Evolutionary conservation across 1,140 invertebrate species (phyloP), one percentile per base, ranked within the genome.

Genomic region (Antheraea pernyi): DNA sequence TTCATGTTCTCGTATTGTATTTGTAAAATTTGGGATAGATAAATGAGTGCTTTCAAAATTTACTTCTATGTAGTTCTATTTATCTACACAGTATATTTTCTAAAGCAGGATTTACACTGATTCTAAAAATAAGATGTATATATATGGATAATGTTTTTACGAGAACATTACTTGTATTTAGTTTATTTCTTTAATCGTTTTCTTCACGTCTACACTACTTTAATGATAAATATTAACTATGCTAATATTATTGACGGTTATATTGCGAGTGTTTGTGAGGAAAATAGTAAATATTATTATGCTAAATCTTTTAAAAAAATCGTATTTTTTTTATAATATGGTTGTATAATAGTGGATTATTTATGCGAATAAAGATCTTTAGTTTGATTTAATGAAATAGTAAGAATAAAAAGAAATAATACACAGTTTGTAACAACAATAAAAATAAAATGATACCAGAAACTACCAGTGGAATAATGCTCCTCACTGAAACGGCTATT

Each of bases 221-320:
- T 76, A 71, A 67, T 70, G 65, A 74, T 67, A 77, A 73, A 74
- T 53, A 53, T 72, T 74, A 79, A 84, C 77, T 84, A 83, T 81
- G 61, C 62, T 88, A 86, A 83, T 86, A 85, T 88, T 84, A 68
- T 77, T 87, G 86, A 88, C 86, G 85, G 85, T 83, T 79, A 77
- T 74, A 73, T 65, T 74, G 84, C 80, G 79, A 82, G 78, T 83
- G 85, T 65, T 46, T 0, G 19, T 65, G n/a, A 19, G 39, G 16
- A 53, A 53, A 6, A 11, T 6, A 53, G 16, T 53, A 13, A 16
- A 16, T 16, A 13, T 53, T 10, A 11, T 48, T 16, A 16, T 53
- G 4, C 6, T 53, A 53, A 53, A 53, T 53, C 0, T 16, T 10
- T n/a, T 42, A 10, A 53, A 16, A 16, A 16, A 53, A 16, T 53